These are phyloP conservation scores for Hymenopus coronatus DNA, from an alignment of 2,888 invertebrate genomes.

Conservation along the genomic window DNA sequence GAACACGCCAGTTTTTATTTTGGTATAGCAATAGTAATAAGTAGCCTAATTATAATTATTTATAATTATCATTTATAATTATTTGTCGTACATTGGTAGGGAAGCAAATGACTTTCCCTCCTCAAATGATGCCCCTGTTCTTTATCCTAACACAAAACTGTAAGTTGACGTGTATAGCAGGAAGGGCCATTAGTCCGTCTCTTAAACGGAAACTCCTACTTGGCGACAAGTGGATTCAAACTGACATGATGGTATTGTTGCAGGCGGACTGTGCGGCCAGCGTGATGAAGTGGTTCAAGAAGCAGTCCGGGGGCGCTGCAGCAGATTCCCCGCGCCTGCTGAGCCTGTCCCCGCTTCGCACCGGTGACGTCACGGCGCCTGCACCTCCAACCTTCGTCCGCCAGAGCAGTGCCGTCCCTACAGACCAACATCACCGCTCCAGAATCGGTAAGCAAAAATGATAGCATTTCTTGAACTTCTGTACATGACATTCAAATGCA, in stretches of 20 bases:
- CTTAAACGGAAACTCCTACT: background rate
- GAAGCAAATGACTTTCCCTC: too few species aligned
- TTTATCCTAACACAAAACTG: too few species aligned
- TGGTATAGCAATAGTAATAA: too few species aligned
- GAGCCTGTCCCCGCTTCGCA: conserved; percentile 60
- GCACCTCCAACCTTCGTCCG: background rate
- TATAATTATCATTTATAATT: too few species aligned
- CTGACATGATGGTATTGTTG: background rate
- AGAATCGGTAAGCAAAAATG: conserved; percentile 49
- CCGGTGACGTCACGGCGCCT: conserved; percentile 35
- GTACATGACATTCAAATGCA: too few species aligned
- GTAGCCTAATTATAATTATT: too few species aligned
- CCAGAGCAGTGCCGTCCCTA: conserved; percentile 18
- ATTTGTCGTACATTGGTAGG: too few species aligned
- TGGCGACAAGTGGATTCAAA: background rate
- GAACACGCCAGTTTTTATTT: too few species aligned
- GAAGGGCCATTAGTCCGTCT: too few species aligned
- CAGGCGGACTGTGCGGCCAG: background rate
- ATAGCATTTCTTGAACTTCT: too few species aligned
- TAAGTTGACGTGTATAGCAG: too few species aligned
- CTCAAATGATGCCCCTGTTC: too few species aligned
- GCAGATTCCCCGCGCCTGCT: conserved; percentile 66
- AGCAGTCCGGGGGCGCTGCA: conserved; percentile 44
- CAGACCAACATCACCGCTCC: conserved; percentile 42
- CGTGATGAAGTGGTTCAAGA: conserved; percentile 69